Evolutionary conservation across 2,888 invertebrate genomes (phyloP), one percentile per base, ranked within the genome.

Genomic region (Malthinus seriepunctatus): DNA sequence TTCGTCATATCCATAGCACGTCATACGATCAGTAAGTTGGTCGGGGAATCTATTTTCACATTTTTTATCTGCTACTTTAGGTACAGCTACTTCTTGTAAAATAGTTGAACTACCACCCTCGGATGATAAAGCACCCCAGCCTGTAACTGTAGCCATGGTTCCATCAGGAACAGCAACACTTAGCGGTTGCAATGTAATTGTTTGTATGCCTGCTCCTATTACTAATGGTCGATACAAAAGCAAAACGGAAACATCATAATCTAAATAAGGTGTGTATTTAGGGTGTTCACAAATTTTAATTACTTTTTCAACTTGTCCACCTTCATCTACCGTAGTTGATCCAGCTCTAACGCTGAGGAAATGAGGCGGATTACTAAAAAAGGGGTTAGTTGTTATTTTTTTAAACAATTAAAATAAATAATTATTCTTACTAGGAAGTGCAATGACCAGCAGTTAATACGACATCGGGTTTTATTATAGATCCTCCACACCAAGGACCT

Each of bases 371-470:
- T 5, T 3, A 23, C 23, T 23, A 23, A 23, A 23, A n/a, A n/a
- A n/a, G n/a, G 5, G 8, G n/a, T 3, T 3, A n/a, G n/a, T 5
- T 23, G 2, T 23, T 5, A 23, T 23, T 23, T n/a, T n/a, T n/a
- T n/a, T n/a, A n/a, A n/a, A n/a, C 3, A 8, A 32, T 14, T 34
- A 10, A 5, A 8, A 37, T n/a, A 2, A 1, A 34, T 31, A 0
- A 31, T 39, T 12, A 12, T 38, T 15, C 7, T 37, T 12, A 56
- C 50, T 10, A 35, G 15, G 11, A 31, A 1, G 52, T 52, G 31
- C 63, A 63, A 49, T 63, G 63, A n/a, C 54, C 63, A 23, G 63
- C 63, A 2, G 63, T 63, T 11, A 63, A 3, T 3, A 52, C 53
- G n/a, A 14, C 32, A 35, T 51, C 51, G 8, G 56, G 33, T 5